Evolutionary conservation across 2,888 invertebrate genomes (phyloP), one percentile per base, ranked within the genome.

Genomic region (Mythimna impura): DNA sequence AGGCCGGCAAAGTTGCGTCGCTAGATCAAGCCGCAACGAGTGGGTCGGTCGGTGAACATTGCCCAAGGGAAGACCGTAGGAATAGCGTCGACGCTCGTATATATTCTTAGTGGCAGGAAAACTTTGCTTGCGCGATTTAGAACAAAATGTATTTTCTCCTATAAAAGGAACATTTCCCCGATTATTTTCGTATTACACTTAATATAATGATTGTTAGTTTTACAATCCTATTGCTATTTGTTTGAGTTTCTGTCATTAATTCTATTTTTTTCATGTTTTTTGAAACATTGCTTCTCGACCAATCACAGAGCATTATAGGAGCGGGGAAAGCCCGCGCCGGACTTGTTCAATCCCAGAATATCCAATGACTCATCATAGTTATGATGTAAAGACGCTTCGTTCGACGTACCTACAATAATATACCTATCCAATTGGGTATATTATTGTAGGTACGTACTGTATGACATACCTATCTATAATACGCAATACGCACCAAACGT

Each of bases 1-100:
- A 97, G 30, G 97, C 98, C 2, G 90, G 96, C 52, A 82, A 97
- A 3, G 96, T 97, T 63, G 98, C 98, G 97, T 94, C 71, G 71
- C 71, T 58, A 58, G 71, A 71, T 71, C 71, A 98, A 97, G 94
- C 92, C 8, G 95, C 97, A 34, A 61, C 61, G 30, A 50, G 22
- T 72, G 61, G 71, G 71, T 61, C 72, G 72, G 60, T 52, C 62
- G 69, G 65, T 58, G 88, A 52, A 90, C 88, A 6, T 82, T 47
- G 25, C 71, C 71, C 71, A 47, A 58, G 71, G 71, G 71, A 71
- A 36, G 36, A n/a, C 71, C 72, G 72, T 50, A 47, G 17, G 12
- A 25, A 20, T 9, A 57, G 8, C 17, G 30, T 9, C 20, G 57
- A 30, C 30, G 1, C 30, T 30, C 57, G 17, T 20, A 9, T 20